A percentile compares a stretch with the other conserved stretches of the same genome.
These are phyloP conservation scores for Drosophila hamatofila DNA, from an alignment of 2,888 invertebrate species.

Conservation along the genomic window DNA sequence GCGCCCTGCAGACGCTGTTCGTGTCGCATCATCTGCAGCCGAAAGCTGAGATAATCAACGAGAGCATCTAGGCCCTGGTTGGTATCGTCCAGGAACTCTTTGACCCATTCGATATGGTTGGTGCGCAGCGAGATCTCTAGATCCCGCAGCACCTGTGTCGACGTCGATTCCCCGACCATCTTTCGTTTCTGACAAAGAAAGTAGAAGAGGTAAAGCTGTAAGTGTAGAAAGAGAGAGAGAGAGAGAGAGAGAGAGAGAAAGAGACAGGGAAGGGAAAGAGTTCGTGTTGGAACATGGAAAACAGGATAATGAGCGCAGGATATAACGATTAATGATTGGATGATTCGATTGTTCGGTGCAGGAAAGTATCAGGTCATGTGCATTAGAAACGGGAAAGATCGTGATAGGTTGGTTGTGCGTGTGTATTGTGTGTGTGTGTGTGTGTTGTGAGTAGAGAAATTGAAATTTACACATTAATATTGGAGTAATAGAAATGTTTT, in stretches of 20 bases:
- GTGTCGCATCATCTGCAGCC: slow-evolving; percentile 96
- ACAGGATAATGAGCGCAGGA: slow-evolving; percentile 36
- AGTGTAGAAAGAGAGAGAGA: slow-evolving; percentile 74
- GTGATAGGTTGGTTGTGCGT: slow-evolving; percentile 13
- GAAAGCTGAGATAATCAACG: slow-evolving; percentile 98
- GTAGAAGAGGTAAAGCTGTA: slow-evolving; percentile 85
- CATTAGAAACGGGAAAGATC: slow-evolving; percentile 24
- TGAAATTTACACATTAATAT: slow-evolving; percentile 78
- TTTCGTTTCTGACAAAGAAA: slow-evolving; percentile 95
- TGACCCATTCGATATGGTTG: slow-evolving; percentile 99
- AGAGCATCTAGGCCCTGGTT: slow-evolving; percentile 98
- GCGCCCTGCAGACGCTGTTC: slow-evolving; percentile 93
- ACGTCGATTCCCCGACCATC: slow-evolving; percentile 98
- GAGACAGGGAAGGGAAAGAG: slow-evolving; percentile 33
- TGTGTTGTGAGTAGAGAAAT: slow-evolving; percentile 80
- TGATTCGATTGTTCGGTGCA: slow-evolving; percentile 38
- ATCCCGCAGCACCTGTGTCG: slow-evolving; percentile 98
- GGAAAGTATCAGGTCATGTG: slow-evolving; percentile 29
- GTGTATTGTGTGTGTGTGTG: slow-evolving; percentile 14
- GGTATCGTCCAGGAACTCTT: slow-evolving; percentile 98
- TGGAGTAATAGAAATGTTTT: slow-evolving; percentile 55
- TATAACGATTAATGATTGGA: slow-evolving; percentile 30
- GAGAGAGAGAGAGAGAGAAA: slow-evolving; percentile 61
- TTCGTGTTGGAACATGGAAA: slow-evolving; percentile 28
- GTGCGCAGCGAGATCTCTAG: slow-evolving; percentile 99